Evolutionary conservation across 1,140 invertebrate species (phyloP), one percentile per base, ranked within the genome.

Genomic region (Acyrthosiphon pisum): DNA sequence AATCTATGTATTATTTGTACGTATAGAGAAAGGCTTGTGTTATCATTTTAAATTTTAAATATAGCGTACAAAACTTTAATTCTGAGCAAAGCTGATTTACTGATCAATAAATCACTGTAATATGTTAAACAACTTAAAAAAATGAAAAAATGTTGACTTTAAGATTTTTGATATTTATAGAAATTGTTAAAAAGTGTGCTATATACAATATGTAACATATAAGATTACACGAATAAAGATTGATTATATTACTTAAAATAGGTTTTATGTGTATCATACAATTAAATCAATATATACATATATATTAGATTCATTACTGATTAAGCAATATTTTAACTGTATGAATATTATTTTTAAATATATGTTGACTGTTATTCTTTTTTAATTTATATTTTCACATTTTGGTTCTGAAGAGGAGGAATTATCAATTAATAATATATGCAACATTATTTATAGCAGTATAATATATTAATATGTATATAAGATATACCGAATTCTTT

Each of bases 51-150:
- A 68, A 88, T 23, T 88, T 48, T 4, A 48, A 88, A 88, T 35
- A 88, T 88, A 30, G 86, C 30, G n/a, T 22, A 22, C 26, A 88
- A 88, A 88, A 88, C 46, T 50, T 50, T 50, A 88, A 88, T 50
- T 50, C 46, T 35, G 6, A 22, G 18, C 30, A 50, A 88, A n/a
- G 2, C 46, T 50, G 44, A 88, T 50, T 88, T 88, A 88, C 26
- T 88, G 46, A 35, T 46, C 46, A 88, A 88, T 88, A 88, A 88
- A 88, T 88, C 30, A 48, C 44, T 18, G 50, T 50, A 20, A 88
- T 88, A 48, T 35, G 26, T 88, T 9, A 88, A 88, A 50, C 30
- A 48, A 88, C 84, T 88, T 88, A 22, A 88, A 88, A 50, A 48
- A 30, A 48, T 88, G 30, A 88, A 88, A 50, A 14, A 84, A 84